Evolutionary conservation across 2,888 invertebrate species (phyloP).

Genomic region (Acleris cristana): DNA sequence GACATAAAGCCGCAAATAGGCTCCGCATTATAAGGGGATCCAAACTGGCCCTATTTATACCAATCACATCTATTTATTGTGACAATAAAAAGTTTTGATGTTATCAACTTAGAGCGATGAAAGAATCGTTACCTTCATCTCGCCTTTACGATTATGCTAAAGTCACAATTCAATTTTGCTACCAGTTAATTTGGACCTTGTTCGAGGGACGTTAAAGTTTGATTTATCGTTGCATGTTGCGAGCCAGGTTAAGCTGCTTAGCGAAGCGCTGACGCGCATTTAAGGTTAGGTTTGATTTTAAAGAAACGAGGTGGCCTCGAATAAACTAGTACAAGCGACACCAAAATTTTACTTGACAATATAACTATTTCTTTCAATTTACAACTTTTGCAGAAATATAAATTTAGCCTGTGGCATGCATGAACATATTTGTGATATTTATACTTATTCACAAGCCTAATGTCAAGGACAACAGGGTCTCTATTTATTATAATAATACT

Average conservation of each 20-base stretch:
- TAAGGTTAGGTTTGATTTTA: conserved; percentile 71
- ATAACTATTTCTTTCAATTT: no score
- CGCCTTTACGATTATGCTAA: conserved; percentile 76
- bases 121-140: conserved; percentile 79
- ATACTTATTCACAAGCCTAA: conserved; percentile 25
- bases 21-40: conserved; percentile 74
- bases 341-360: conserved; percentile 34
- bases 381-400: no score
- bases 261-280: conserved; percentile 66
- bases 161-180: conserved; percentile 58
- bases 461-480: conserved; percentile 50
- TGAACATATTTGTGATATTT: neutral
- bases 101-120: conserved; percentile 76
- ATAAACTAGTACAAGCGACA: conserved; percentile 54
- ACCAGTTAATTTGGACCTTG: conserved; percentile 46
- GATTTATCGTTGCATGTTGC: conserved; percentile 41
- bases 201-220: conserved; percentile 47
- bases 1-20: conserved; percentile 80
- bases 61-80: conserved; percentile 82
- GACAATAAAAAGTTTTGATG: conserved; percentile 81
- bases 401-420: no score
- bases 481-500: conserved; percentile 15
- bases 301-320: conserved; percentile 67
- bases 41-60: conserved; percentile 81
- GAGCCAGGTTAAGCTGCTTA: conserved; percentile 79